phyloP scores from a whole-genome alignment of 2,888 invertebrate genomes.

The Nineta flava region DNA sequence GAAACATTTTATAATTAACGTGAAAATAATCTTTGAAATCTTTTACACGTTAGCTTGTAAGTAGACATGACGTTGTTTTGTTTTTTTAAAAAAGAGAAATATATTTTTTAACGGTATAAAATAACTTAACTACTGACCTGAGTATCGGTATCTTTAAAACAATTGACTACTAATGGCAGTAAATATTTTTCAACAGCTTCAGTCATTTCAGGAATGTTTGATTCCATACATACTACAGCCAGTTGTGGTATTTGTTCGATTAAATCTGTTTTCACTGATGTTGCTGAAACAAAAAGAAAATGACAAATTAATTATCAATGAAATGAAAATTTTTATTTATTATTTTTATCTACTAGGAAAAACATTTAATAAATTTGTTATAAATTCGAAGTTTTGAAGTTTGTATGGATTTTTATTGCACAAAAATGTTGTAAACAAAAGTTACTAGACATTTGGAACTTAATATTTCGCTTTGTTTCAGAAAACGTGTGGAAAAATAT shows the following conservation, averaged over 20 bases:
- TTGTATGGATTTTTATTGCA: no score
- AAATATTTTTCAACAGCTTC: constrained; percentile 39
- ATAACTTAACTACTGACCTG: constrained; percentile 29
- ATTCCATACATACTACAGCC: constrained; percentile 41
- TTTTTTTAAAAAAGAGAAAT: background rate
- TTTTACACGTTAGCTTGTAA: no score
- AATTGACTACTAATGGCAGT: constrained; percentile 43
- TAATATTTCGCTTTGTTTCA: no score
- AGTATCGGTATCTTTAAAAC: constrained; percentile 40
- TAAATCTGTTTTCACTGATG: constrained; percentile 40
- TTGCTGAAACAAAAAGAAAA: constrained; percentile 31
- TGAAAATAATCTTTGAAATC: no score
- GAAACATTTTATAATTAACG: no score
- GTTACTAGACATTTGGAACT: no score
- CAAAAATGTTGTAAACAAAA: no score
- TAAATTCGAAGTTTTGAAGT: no score
- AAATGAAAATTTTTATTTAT: background rate
- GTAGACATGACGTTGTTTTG: no score
- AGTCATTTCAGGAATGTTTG: constrained; percentile 28
- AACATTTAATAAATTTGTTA: no score
- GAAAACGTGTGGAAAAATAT: no score
- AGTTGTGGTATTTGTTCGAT: constrained; percentile 51
- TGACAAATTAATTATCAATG: background rate
- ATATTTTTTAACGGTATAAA: constrained; percentile 3
- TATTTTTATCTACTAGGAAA: no score